A percentile compares a stretch with the other conserved stretches of the same genome.
Evolutionary conservation across 2,113 vertebrate genomes (phyloP).

Genomic region (Hippocampus zosterae): DNA sequence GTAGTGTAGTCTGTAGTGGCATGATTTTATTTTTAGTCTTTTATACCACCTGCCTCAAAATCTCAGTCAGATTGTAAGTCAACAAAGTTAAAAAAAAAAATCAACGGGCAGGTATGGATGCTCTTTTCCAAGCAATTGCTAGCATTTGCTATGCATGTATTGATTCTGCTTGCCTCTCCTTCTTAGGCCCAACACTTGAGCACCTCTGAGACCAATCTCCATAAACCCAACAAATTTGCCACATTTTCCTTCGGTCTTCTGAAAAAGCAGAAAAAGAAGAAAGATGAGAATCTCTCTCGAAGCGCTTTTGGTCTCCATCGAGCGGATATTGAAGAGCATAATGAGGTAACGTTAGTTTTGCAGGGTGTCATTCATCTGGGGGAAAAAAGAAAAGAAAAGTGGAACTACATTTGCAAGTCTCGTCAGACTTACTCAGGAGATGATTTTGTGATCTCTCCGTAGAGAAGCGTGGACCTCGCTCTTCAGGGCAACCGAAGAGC

Average conservation of each 20-base stretch:
- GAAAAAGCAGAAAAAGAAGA: conserved; percentile 62
- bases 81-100: too few relatives aligned
- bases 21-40: too few relatives aligned
- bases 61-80: too few relatives aligned
- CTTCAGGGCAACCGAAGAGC: background rate
- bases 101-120: too few relatives aligned
- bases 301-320: conserved; percentile 36
- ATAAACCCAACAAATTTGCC: conserved; percentile 50
- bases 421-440: background rate
- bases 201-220: conserved; percentile 70
- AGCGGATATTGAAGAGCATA: background rate
- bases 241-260: conserved; percentile 54
- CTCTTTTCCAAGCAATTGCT: background rate
- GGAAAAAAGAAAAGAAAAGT: too few relatives aligned
- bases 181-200: conserved; percentile 59
- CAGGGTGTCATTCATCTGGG: background rate
- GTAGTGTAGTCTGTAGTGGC: too few relatives aligned
- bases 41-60: too few relatives aligned
- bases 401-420: background rate
- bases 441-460: background rate
- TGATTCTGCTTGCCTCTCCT: background rate
- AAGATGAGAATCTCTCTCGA: conserved; percentile 35
- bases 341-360: conserved; percentile 20
- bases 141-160: background rate
- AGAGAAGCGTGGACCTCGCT: conserved; percentile 26